Base-by-base conservation (phyloP, 2,113 vertebrate species). In the Crocuta crocuta region DNA sequence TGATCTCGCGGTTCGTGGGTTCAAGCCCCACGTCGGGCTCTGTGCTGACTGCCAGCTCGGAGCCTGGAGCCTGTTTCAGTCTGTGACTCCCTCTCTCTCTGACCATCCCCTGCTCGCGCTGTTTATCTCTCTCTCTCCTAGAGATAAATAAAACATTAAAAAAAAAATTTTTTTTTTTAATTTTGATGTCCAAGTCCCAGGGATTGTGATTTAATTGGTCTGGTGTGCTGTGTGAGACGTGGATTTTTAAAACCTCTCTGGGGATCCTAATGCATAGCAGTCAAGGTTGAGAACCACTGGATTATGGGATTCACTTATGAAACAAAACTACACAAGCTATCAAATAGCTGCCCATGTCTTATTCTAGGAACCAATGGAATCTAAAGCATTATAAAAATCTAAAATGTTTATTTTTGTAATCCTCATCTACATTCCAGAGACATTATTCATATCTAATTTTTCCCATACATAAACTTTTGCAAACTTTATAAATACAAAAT, bases 321-420 rank as follows among this genome's bases (percentile, higher is more conserved):
- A 95, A 93, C 24, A 81, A 93, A 96, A 96, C 45, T 55, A 91
- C 10, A 35, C 45, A 68, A 43, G 26, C 65, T 96, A 89, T 78
- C 71, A 48, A 76, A 71, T 33, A 68, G 28, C 35, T 96, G 45
- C 23, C 85, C 10, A 43, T 43, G 23, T 82, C 82, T 93, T 88
- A 78, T 58, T 80, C 17, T 23, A 97, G 55, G 74, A 26, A 65
- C 48, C 39, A 76, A 55, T 45, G 89, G 95, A 92, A 94, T 95
- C 74, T 86, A 92, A 97, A 94, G 39, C n/a, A 82, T 35, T 45
- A 96, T 84, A 85, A 95, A 91, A 93, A 91, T 95, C 66, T 92
- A 93, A 82, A 92, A 92, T 86, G 73, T 96, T 96, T 94, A 93
- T 83, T 95, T 97, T 94, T 96, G 12, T 87, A 84, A 96, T 87